These are phyloP conservation scores for Dermatophagoides farinae DNA, from an alignment of 1,140 invertebrate genomes.

Conservation along the genomic window DNA sequence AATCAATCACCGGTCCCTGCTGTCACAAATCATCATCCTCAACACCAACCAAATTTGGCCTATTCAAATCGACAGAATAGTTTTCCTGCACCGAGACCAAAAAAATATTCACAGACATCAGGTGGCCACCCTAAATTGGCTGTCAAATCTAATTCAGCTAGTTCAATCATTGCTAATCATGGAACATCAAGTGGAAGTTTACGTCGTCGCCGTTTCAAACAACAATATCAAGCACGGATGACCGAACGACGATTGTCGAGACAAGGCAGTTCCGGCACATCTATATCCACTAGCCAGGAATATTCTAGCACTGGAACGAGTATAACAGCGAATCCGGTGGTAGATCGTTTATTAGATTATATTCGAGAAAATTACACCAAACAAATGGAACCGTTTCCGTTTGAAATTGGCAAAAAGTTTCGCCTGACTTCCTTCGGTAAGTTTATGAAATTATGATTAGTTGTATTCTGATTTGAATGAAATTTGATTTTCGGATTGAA, in stretches of 20 bases:
- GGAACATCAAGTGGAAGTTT: not conserved
- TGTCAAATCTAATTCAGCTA: not conserved
- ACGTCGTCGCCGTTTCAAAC: not conserved
- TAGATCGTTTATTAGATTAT: slow-evolving; percentile 4
- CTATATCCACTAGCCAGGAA: not conserved
- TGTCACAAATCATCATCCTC: not conserved
- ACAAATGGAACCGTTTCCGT: slow-evolving; percentile 1
- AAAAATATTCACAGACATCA: not conserved
- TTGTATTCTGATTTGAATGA: not conserved
- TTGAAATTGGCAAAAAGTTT: not conserved
- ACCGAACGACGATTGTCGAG: not conserved
- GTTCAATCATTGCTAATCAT: not conserved
- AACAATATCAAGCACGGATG: not conserved
- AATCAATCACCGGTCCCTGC: not conserved
- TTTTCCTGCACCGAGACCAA: not conserved
- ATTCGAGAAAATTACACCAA: slow-evolving; percentile 6
- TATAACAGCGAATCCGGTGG: not conserved
- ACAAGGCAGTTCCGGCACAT: not conserved
- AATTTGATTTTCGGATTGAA: not conserved
- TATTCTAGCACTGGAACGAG: not conserved
- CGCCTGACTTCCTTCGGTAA: not conserved
- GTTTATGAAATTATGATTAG: not conserved
- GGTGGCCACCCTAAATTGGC: not conserved
- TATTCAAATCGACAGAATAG: not conserved
- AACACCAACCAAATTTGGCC: not conserved